A percentile compares a stretch with the other conserved stretches of the same genome.
Evolutionary conservation across 2,888 invertebrate genomes (phyloP).

Genomic region (Fissipunctia ypsillon): DNA sequence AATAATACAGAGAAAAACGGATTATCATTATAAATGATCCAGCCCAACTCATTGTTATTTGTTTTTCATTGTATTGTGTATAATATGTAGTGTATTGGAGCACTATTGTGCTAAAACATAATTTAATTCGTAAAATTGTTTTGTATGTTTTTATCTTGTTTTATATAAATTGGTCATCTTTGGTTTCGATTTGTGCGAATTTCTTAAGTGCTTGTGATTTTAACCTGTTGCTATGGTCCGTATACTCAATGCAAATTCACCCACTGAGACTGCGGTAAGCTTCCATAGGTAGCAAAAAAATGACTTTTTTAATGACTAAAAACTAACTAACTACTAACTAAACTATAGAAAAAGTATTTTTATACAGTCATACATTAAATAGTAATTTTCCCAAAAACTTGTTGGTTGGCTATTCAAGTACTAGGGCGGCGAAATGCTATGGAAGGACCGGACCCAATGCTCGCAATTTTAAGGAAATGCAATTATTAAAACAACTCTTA

Average conservation of each 20-base stretch:
- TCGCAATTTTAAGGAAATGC: background rate
- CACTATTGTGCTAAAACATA: conserved; percentile 17
- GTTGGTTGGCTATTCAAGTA: too few species aligned
- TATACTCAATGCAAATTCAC: background rate
- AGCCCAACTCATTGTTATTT: conserved; percentile 27
- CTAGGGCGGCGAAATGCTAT: too few species aligned
- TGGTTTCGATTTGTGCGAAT: conserved; percentile 3
- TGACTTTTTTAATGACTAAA: too few species aligned
- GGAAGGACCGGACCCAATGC: background rate
- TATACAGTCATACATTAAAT: too few species aligned
- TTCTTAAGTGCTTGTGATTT: background rate
- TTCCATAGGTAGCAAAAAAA: background rate
- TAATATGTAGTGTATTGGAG: conserved; percentile 17
- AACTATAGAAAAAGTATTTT: too few species aligned
- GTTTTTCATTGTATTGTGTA: conserved; percentile 1
- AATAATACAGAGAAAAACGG: conserved; percentile 3
- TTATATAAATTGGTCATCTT: background rate
- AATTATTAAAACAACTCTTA: background rate
- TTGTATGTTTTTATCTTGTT: background rate
- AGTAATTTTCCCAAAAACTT: too few species aligned
- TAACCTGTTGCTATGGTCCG: background rate
- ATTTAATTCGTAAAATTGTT: background rate
- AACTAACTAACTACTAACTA: too few species aligned
- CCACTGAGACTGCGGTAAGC: background rate
- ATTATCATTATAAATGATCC: conserved; percentile 5